These are phyloP conservation scores for Parnassius apollo DNA, from an alignment of 2,888 invertebrate species.

Conservation along the genomic window DNA sequence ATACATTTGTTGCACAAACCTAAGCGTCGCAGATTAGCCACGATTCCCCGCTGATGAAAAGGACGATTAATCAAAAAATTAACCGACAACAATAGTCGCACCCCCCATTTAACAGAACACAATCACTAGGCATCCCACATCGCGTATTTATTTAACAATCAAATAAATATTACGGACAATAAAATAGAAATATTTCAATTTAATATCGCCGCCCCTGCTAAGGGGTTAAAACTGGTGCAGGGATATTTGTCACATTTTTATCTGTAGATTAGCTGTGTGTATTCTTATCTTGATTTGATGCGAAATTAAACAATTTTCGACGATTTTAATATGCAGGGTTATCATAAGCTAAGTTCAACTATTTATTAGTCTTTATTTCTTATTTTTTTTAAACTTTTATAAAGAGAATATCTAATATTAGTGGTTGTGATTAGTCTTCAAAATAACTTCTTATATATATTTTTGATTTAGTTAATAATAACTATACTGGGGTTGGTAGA, in stretches of 20 bases:
- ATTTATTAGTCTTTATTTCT: too few species aligned
- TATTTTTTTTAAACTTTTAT: too few species aligned
- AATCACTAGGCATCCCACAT: conserved; percentile 76
- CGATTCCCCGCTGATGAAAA: conserved; percentile 52
- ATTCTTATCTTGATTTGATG: conserved; percentile 71
- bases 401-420: too few species aligned
- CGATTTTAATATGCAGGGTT: too few species aligned
- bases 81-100: conserved; percentile 72
- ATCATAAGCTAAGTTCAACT: too few species aligned
- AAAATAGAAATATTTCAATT: conserved; percentile 81
- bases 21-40: conserved; percentile 62
- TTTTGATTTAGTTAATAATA: too few species aligned
- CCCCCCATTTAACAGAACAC: conserved; percentile 71
- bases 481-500: too few species aligned
- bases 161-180: conserved; percentile 80
- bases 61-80: conserved; percentile 81
- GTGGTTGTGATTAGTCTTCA: too few species aligned
- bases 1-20: conserved; percentile 40
- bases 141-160: conserved; percentile 79
- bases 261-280: conserved; percentile 58
- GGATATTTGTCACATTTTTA: conserved; percentile 53
- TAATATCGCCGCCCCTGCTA: conserved; percentile 67
- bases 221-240: conserved; percentile 69
- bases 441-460: too few species aligned
- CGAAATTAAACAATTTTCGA: conserved; percentile 68